Conservation (phyloP, 2,797 vertebrate genomes). For the Pangasius macronema region DNA sequence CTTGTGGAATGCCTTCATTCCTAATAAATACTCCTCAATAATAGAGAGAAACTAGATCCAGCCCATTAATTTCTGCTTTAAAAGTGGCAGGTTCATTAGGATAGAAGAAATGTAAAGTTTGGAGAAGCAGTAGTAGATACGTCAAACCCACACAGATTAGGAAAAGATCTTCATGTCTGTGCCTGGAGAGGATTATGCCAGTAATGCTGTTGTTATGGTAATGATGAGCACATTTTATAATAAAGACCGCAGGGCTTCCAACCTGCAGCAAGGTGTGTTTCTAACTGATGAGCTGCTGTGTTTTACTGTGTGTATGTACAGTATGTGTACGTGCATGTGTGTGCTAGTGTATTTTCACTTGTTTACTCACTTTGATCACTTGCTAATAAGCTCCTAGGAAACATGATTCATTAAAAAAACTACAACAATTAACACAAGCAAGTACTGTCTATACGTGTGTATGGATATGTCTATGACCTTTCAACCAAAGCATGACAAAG, state of each 20-base stretch:
- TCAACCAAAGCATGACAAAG: neutral
- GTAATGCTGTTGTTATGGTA: constrained; percentile 59
- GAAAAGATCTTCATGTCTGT: constrained; percentile 56
- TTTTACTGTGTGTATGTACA: constrained; percentile 15
- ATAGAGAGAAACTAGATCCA: constrained; percentile 42
- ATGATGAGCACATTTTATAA: constrained; percentile 56
- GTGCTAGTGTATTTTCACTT: constrained; percentile 13
- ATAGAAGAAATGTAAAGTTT: constrained; percentile 48
- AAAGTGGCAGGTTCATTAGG: constrained; percentile 54
- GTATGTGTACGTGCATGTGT: neutral
- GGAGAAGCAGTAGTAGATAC: constrained; percentile 46
- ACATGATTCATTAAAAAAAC: constrained; percentile 32
- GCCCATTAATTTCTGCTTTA: constrained; percentile 49
- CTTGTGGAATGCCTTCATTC: constrained; percentile 53
- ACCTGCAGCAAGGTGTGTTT: constrained; percentile 54
- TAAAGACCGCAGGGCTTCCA: constrained; percentile 51
- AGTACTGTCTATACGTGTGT: neutral
- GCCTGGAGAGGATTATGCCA: constrained; percentile 57
- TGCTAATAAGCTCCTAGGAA: constrained; percentile 21
- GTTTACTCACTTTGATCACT: constrained; percentile 43
- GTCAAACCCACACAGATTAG: constrained; percentile 52
- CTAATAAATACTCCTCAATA: constrained; percentile 49
- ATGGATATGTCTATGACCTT: neutral
- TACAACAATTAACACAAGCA: constrained; percentile 33
- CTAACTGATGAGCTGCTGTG: constrained; percentile 44